Conservation (phyloP, 1,140 invertebrate species). For the Euschistus heros region DNA sequence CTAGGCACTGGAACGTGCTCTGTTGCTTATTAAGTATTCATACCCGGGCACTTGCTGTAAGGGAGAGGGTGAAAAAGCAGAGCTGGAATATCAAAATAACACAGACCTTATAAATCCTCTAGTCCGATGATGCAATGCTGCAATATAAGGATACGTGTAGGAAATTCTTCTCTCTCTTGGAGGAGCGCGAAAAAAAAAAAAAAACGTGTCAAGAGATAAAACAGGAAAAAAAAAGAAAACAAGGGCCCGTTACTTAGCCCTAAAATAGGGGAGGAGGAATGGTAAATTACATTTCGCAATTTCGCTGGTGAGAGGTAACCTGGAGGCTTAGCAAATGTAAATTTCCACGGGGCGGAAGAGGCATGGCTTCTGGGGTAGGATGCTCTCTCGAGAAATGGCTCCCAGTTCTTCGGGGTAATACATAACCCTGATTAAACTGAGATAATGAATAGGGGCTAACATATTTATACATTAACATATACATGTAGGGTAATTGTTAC, state of each 20-base stretch:
- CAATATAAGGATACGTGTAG: background rate
- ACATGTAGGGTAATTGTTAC: background rate
- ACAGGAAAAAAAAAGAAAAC: background rate
- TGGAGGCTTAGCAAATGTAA: conserved; percentile 10
- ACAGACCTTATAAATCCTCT: too few relatives aligned
- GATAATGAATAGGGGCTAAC: too few relatives aligned
- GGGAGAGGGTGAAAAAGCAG: too few relatives aligned
- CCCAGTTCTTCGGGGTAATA: background rate
- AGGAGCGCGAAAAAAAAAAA: background rate
- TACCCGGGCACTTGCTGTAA: too few relatives aligned
- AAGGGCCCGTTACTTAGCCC: background rate
- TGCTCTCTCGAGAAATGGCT: background rate
- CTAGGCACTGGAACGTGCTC: too few relatives aligned
- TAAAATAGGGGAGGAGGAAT: conserved; percentile 5
- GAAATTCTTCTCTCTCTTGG: background rate
- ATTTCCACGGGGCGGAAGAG: background rate
- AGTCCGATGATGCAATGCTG: too few relatives aligned
- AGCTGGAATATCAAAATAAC: too few relatives aligned
- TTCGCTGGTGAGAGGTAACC: background rate
- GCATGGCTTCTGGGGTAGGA: background rate
- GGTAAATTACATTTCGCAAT: conserved; percentile 13
- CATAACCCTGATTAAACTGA: background rate
- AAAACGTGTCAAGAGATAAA: background rate
- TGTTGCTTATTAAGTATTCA: too few relatives aligned
- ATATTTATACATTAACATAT: too few relatives aligned